Base-by-base conservation (phyloP, 1,140 invertebrate species). In the Tetraneura akinire region DNA sequence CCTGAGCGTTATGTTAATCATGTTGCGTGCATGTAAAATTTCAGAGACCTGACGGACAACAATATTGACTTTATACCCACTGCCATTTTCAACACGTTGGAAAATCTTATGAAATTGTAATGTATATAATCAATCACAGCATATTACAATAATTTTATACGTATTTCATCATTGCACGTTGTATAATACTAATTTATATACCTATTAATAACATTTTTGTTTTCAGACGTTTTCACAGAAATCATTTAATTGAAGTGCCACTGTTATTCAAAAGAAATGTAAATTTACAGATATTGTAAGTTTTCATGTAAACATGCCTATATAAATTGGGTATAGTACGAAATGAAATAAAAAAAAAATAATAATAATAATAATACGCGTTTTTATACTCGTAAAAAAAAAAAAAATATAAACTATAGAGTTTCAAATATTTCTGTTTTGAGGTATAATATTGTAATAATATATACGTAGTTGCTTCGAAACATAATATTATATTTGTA, bases 31-130 rank as follows among this genome's bases (percentile, higher is more conserved):
- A 45, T 74, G 55, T 81, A 53, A 32, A 37, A 62, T 78, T 82
- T 82, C 85, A 90, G 89, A 81, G 93, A 95, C 84, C 85, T 94
- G 81, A 93, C 92, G 80, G 90, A 92, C 83, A 95, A 95, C 84
- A 86, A 89, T 66, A 88, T 95, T 6, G 92, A 94, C 83, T 91
- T 91, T 84, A 85, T 95, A 29, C 92, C 93, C 1, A 86, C 90
- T 10, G 89, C 89, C 81, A 86, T 94, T 80, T 93, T 95, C 80
- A 89, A 91, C 82, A 88, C 91, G 51, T 85, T 95, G 78, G 89
- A 91, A 66, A 91, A 90, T 83, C 86, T 93, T 8, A 87, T 89
- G 45, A 91, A 92, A 84, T 83, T 94, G 88, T 92, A 85, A 90
- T 89, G 89, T 84, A n/a, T n/a, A n/a, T n/a, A n/a, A n/a, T n/a